Evolutionary conservation across 2,888 invertebrate genomes (phyloP).

Genomic region (Spialia ferax): DNA sequence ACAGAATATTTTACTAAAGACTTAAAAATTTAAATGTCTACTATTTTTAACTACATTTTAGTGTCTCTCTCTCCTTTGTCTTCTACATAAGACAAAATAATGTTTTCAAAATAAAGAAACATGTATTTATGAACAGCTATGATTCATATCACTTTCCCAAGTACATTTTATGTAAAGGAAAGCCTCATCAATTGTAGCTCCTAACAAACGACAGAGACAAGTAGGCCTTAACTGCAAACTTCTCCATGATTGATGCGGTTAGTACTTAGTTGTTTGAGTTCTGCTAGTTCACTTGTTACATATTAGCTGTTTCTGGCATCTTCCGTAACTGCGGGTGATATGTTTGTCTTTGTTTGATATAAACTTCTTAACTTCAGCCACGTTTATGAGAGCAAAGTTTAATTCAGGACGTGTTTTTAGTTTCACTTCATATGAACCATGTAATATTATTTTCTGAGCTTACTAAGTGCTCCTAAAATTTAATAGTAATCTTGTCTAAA

Average conservation of each 20-base stretch:
- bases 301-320: slow-evolving; percentile 24
- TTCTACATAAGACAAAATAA: too few species aligned
- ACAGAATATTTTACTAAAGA: too few species aligned
- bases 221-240: slow-evolving; percentile 41
- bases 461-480: too few species aligned
- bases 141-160: not conserved
- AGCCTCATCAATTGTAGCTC: slow-evolving; percentile 22
- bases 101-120: too few species aligned
- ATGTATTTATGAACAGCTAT: not conserved
- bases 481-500: too few species aligned
- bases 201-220: slow-evolving; percentile 40
- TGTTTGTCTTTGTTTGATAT: not conserved
- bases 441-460: too few species aligned
- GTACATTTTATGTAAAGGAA: not conserved
- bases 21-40: too few species aligned
- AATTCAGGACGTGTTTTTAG: too few species aligned
- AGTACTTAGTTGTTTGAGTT: slow-evolving; percentile 32
- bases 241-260: slow-evolving; percentile 43
- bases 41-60: too few species aligned
- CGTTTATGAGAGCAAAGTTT: not conserved
- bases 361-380: not conserved
- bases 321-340: slow-evolving; percentile 2
- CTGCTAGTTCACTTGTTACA: slow-evolving; percentile 23
- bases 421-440: too few species aligned
- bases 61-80: too few species aligned